These are phyloP conservation scores for Chironomus tentans DNA, from an alignment of 2,888 invertebrate species.

Conservation along the genomic window DNA sequence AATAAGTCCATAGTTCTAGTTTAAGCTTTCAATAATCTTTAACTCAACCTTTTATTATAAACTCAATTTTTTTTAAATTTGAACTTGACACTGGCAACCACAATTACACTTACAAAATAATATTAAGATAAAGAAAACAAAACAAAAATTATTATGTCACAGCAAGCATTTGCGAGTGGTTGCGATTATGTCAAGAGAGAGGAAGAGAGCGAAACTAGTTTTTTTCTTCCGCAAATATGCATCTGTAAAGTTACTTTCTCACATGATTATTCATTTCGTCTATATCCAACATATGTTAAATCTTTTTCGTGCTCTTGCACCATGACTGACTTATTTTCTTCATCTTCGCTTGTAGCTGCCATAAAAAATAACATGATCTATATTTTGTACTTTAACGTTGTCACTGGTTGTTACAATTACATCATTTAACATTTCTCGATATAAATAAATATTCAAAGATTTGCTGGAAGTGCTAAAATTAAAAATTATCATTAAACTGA, in stretches of 20 bases:
- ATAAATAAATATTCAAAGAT: not conserved
- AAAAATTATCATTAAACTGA: no score
- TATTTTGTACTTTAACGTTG: not conserved
- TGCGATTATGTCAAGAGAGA: not conserved
- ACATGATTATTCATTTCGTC: not conserved
- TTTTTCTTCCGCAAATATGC: no score
- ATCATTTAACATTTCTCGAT: not conserved
- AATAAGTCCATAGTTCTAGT: no score
- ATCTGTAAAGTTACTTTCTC: slow-evolving; percentile 11
- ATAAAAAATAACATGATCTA: not conserved
- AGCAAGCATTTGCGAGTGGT: no score
- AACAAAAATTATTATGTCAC: no score
- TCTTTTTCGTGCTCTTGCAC: not conserved
- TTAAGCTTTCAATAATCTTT: no score
- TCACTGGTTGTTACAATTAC: not conserved
- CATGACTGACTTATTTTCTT: slow-evolving; percentile 3
- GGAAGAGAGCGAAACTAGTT: no score
- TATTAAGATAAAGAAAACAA: no score
- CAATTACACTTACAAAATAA: no score
- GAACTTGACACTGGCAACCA: no score
- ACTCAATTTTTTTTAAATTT: no score
- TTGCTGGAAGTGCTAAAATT: not conserved
- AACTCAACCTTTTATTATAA: no score
- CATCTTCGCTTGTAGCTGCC: not conserved
- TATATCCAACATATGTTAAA: not conserved